Evolutionary conservation across 2,113 vertebrate species (phyloP).

Genomic region (Paratilapia polleni): DNA sequence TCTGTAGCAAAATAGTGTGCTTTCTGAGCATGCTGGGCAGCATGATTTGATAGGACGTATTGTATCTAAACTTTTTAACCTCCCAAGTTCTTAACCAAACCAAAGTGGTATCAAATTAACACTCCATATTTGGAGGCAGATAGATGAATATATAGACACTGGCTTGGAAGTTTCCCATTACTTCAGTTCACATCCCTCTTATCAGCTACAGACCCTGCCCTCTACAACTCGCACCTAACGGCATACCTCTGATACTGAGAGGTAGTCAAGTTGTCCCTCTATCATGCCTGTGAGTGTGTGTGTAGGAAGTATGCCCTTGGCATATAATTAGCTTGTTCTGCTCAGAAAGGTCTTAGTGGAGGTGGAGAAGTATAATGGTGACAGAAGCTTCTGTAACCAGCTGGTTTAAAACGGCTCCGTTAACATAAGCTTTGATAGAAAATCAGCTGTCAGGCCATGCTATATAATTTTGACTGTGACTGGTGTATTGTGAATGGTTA

Average conservation of each 20-base stretch:
- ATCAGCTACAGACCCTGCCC: slow-evolving; percentile 62
- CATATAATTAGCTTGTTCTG: slow-evolving; percentile 79
- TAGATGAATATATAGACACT: slow-evolving; percentile 22
- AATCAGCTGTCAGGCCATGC: slow-evolving; percentile 12
- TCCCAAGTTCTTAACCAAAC: slow-evolving; percentile 29
- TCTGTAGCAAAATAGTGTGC: slow-evolving; percentile 56
- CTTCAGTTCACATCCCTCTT: slow-evolving; percentile 63
- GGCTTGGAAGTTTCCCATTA: slow-evolving; percentile 50
- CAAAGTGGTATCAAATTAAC: slow-evolving; percentile 48
- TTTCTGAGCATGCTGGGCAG: slow-evolving; percentile 45
- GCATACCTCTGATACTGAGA: slow-evolving; percentile 72
- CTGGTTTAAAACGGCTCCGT: slow-evolving; percentile 63
- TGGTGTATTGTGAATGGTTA: slow-evolving; percentile 3
- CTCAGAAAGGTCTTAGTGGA: slow-evolving; percentile 64
- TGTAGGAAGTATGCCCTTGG: slow-evolving; percentile 79
- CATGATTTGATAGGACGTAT: slow-evolving; percentile 43
- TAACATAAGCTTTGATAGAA: slow-evolving; percentile 21
- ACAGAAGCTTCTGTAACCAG: slow-evolving; percentile 62
- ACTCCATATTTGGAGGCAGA: slow-evolving; percentile 19
- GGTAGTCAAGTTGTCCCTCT: slow-evolving; percentile 67
- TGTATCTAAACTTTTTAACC: slow-evolving; percentile 71
- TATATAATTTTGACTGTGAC: slow-evolving; percentile 2
- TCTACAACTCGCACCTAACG: slow-evolving; percentile 49
- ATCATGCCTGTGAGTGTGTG: slow-evolving; percentile 25
- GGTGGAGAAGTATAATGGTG: slow-evolving; percentile 36